phyloP scores from a whole-genome alignment of 2,797 vertebrate genomes.

The Anableps anableps region DNA sequence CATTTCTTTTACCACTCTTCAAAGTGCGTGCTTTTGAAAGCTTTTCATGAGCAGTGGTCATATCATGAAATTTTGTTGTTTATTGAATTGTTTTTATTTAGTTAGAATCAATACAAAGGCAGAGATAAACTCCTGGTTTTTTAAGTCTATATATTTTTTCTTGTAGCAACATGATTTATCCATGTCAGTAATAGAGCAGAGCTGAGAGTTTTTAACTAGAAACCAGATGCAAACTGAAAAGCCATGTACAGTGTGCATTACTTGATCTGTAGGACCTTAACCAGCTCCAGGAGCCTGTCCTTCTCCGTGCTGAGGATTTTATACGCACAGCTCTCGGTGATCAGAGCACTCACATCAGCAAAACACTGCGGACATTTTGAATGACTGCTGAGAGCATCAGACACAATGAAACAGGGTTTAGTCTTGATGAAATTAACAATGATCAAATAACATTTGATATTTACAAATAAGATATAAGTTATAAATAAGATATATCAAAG shows the following conservation, averaged over 20 bases:
- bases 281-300: slow-evolving; percentile 80
- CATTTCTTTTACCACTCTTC: too few species aligned
- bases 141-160: too few species aligned
- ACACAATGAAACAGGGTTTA: background rate
- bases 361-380: slow-evolving; percentile 54
- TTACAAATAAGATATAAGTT: background rate
- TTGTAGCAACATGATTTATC: background rate
- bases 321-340: slow-evolving; percentile 76
- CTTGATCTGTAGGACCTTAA: slow-evolving; percentile 69
- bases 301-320: slow-evolving; percentile 81
- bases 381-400: background rate
- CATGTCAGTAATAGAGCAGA: background rate
- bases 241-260: slow-evolving; percentile 22
- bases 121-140: too few species aligned
- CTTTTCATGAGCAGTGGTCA: too few species aligned
- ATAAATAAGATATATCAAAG: too few species aligned
- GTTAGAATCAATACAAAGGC: too few species aligned
- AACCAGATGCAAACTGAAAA: background rate
- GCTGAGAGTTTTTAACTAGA: background rate
- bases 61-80: too few species aligned
- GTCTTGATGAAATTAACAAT: background rate
- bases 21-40: too few species aligned
- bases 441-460: background rate
- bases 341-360: slow-evolving; percentile 64
- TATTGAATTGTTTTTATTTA: too few species aligned